phyloP scores from a whole-genome alignment of 2,888 invertebrate species.

The Lepeophtheirus nordmannii region DNA sequence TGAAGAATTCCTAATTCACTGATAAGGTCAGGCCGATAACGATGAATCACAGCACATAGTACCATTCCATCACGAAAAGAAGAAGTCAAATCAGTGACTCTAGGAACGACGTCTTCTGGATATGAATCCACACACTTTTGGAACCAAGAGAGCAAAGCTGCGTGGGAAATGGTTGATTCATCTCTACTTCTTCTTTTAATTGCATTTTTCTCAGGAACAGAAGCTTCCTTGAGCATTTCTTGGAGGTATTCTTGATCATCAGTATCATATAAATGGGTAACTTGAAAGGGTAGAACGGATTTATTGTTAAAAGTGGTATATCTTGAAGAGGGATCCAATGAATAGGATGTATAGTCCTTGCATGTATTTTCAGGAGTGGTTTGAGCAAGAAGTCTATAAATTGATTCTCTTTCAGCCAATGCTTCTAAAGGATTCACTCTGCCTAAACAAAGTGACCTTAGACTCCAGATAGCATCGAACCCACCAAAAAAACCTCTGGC shows the following conservation, averaged over 20 bases:
- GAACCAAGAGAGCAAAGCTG: slow-evolving; percentile 60
- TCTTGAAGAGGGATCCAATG: slow-evolving; percentile 67
- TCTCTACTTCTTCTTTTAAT: slow-evolving; percentile 1
- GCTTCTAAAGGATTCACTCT: slow-evolving; percentile 48
- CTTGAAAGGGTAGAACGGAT: slow-evolving; percentile 58
- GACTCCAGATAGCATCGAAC: slow-evolving; percentile 89
- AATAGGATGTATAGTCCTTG: slow-evolving; percentile 71
- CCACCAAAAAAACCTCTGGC: slow-evolving; percentile 90
- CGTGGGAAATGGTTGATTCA: slow-evolving; percentile 53
- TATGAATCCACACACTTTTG: slow-evolving; percentile 53
- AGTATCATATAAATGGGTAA: slow-evolving; percentile 48
- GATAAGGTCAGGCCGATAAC: slow-evolving; percentile 77
- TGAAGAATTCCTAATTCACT: slow-evolving; percentile 39
- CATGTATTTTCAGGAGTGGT: slow-evolving; percentile 91
- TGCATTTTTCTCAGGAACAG: neutral
- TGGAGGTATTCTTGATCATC: slow-evolving; percentile 50
- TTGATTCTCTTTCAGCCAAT: slow-evolving; percentile 82
- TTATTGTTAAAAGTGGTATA: slow-evolving; percentile 65
- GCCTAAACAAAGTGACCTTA: slow-evolving; percentile 59
- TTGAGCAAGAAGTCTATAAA: slow-evolving; percentile 74
- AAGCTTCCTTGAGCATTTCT: neutral
- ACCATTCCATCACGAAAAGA: slow-evolving; percentile 42
- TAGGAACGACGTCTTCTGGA: slow-evolving; percentile 38
- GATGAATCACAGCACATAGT: slow-evolving; percentile 56
- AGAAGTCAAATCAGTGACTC: slow-evolving; percentile 35